Evolutionary conservation across 2,888 invertebrate species (phyloP).

Genomic region (Darwinula stevensoni): DNA sequence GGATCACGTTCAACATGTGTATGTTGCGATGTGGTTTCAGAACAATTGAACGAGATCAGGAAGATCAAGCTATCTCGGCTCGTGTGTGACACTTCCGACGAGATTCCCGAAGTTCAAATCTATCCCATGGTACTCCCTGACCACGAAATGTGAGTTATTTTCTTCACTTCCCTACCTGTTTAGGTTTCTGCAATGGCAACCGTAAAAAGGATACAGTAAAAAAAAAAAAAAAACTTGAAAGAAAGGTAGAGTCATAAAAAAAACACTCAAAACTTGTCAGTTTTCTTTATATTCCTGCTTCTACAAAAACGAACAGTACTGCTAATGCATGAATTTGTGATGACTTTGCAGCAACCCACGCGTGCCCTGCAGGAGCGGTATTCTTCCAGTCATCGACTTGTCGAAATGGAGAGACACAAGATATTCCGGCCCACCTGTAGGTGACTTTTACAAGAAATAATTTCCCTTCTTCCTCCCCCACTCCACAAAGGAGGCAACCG

Average conservation of each 20-base stretch:
- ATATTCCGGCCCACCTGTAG: background rate
- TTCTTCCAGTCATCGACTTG: constrained; percentile 14
- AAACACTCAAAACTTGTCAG: no score
- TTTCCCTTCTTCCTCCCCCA: background rate
- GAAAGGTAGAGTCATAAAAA: no score
- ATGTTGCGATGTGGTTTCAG: no score
- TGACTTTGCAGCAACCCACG: constrained; percentile 17
- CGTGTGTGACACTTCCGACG: constrained; percentile 19
- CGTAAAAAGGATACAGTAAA: no score
- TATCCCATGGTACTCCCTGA: constrained; percentile 19
- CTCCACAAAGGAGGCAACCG: no score
- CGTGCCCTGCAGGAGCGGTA: constrained; percentile 15
- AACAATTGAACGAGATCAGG: constrained; percentile 18
- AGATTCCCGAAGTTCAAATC: constrained; percentile 17
- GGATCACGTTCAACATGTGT: no score
- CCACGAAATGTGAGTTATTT: constrained; percentile 17
- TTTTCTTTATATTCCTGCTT: no score
- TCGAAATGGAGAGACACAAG: constrained; percentile 14
- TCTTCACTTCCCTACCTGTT: background rate
- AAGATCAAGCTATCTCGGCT: constrained; percentile 17
- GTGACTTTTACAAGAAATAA: constrained; percentile 1
- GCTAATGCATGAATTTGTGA: no score
- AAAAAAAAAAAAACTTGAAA: no score
- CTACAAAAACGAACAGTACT: no score
- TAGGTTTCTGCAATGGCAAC: background rate